phyloP scores from a whole-genome alignment of 2,888 invertebrate genomes.

The Trisateles emortualis region DNA sequence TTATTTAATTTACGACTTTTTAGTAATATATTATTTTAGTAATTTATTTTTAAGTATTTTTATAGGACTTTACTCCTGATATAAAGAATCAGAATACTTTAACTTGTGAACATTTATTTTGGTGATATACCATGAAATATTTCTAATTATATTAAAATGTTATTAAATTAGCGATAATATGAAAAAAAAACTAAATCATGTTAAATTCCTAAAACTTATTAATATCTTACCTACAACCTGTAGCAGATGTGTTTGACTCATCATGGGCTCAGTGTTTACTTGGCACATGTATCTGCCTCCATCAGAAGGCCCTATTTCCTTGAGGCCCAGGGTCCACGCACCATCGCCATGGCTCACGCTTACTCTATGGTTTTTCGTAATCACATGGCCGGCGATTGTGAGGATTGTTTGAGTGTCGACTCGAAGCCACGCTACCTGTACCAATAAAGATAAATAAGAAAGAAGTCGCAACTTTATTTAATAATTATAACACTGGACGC shows the following conservation, averaged over 20 bases:
- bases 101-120: too few species aligned
- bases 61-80: too few species aligned
- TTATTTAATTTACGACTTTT: too few species aligned
- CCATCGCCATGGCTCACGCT: constrained; percentile 93
- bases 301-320: constrained; percentile 92
- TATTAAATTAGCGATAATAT: too few species aligned
- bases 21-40: too few species aligned
- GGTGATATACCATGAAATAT: too few species aligned
- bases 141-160: too few species aligned
- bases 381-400: constrained; percentile 95
- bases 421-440: constrained; percentile 95
- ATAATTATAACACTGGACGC: too few species aligned
- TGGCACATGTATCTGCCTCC: constrained; percentile 94
- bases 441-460: not conserved
- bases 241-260: constrained; percentile 79
- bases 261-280: constrained; percentile 82
- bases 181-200: too few species aligned
- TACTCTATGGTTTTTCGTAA: constrained; percentile 95
- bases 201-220: too few species aligned
- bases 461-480: not conserved
- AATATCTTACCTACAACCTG: constrained; percentile 75
- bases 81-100: too few species aligned
- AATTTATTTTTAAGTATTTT: too few species aligned
- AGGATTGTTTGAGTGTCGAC: constrained; percentile 96
- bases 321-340: constrained; percentile 93